phyloP scores from a whole-genome alignment of 2,888 invertebrate genomes.

The Hyposoter dolosus region DNA sequence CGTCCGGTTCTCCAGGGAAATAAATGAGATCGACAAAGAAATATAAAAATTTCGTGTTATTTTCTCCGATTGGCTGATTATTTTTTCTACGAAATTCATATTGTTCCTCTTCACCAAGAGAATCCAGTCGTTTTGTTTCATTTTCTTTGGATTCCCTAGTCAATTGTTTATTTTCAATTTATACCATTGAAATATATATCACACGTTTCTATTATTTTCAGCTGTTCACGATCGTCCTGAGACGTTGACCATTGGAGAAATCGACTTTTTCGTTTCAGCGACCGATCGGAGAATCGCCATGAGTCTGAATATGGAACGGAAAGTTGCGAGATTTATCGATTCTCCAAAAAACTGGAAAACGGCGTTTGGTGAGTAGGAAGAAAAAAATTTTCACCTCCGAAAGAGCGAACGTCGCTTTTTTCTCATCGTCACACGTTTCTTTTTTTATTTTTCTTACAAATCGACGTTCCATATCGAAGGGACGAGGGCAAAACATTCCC shows the following conservation, averaged over 20 bases:
- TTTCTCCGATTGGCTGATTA: background rate
- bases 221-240: background rate
- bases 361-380: too few relatives aligned
- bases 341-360: too few relatives aligned
- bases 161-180: background rate
- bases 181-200: background rate
- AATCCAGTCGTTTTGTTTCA: background rate
- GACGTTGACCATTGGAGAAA: background rate
- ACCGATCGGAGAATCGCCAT: too few relatives aligned
- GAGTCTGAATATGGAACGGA: too few relatives aligned
- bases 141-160: background rate
- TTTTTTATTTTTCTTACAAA: background rate
- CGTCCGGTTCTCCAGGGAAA: constrained; percentile 21
- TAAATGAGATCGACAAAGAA: constrained; percentile 15
- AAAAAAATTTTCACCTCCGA: background rate
- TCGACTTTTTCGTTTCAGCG: background rate
- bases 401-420: background rate
- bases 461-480: background rate
- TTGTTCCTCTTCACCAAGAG: background rate
- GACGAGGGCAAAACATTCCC: background rate
- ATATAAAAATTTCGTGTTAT: background rate
- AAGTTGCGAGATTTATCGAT: too few relatives aligned
- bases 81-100: background rate
- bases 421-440: background rate
- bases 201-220: background rate